Conservation (phyloP, 2,113 vertebrate species). For the Xiphorhynchus elegans region DNA sequence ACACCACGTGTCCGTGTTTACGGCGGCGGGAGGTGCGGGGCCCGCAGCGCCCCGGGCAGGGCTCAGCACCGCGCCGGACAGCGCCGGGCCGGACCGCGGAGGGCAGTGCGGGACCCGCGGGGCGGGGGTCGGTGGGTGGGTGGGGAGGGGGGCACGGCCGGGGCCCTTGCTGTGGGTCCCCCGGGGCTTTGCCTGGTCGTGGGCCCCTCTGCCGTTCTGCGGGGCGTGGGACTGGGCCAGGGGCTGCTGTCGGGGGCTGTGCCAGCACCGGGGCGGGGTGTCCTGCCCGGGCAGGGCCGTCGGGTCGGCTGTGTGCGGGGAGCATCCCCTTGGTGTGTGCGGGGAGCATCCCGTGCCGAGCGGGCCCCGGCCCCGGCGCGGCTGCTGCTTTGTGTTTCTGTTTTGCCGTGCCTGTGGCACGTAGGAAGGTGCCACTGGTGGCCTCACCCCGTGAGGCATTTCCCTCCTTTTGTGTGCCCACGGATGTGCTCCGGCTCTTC, state of each 20-base stretch:
- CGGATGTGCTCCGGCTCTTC: neutral
- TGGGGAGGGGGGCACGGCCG: neutral
- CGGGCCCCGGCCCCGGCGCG: neutral
- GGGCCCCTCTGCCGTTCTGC: neutral
- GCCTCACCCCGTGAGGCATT: neutral
- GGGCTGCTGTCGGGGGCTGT: neutral
- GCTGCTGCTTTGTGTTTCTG: neutral
- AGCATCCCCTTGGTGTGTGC: neutral
- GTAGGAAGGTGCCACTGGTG: accelerated
- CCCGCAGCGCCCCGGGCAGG: too few relatives aligned
- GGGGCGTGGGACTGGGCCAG: neutral
- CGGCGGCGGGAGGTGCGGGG: too few relatives aligned
- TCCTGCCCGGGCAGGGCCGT: neutral
- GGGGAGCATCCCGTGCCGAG: neutral
- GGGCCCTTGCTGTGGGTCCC: neutral
- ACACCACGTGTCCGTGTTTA: too few relatives aligned
- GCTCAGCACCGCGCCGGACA: too few relatives aligned
- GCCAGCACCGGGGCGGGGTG: neutral
- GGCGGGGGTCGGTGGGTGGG: too few relatives aligned
- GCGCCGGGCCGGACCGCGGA: neutral
- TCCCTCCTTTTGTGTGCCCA: neutral
- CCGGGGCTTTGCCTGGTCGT: neutral
- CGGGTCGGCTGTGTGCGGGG: neutral
- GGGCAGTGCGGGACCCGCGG: neutral
- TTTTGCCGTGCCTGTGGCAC: accelerated